These are phyloP conservation scores for Podiceps cristatus DNA, from an alignment of 2,113 vertebrate species.

Conservation along the genomic window DNA sequence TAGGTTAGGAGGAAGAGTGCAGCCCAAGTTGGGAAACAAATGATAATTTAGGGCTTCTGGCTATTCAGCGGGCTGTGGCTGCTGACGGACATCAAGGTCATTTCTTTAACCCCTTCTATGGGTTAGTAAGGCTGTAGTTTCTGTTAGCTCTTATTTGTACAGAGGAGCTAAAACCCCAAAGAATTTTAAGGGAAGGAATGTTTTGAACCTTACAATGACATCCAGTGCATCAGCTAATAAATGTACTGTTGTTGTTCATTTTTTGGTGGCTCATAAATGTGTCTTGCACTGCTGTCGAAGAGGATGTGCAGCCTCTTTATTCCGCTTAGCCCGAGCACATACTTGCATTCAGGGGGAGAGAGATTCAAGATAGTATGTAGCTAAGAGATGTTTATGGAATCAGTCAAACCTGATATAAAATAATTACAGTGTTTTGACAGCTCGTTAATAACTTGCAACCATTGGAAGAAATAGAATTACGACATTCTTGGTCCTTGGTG, in stretches of 20 bases:
- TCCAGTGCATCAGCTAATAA: not conserved
- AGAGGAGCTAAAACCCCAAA: not conserved
- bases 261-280: slow-evolving; percentile 19
- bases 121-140: not conserved
- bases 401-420: slow-evolving; percentile 66
- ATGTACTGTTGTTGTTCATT: not conserved
- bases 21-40: not conserved
- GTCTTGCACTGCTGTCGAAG: not conserved
- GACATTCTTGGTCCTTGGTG: slow-evolving; percentile 38
- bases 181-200: not conserved
- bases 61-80: not conserved
- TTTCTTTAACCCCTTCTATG: not conserved
- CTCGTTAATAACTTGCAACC: slow-evolving; percentile 70
- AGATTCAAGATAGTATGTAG: not conserved
- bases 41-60: not conserved
- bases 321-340: not conserved
- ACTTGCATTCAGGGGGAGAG: not conserved
- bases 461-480: slow-evolving; percentile 54
- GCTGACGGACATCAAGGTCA: not conserved
- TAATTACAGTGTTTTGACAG: slow-evolving; percentile 75
- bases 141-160: not conserved
- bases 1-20: not conserved
- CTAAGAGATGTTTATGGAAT: slow-evolving; percentile 65
- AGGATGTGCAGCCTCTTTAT: not conserved
- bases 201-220: not conserved